Evolutionary conservation across 2,113 vertebrate genomes (phyloP), one percentile per base, ranked within the genome.

Genomic region (Antechinus stuartii): DNA sequence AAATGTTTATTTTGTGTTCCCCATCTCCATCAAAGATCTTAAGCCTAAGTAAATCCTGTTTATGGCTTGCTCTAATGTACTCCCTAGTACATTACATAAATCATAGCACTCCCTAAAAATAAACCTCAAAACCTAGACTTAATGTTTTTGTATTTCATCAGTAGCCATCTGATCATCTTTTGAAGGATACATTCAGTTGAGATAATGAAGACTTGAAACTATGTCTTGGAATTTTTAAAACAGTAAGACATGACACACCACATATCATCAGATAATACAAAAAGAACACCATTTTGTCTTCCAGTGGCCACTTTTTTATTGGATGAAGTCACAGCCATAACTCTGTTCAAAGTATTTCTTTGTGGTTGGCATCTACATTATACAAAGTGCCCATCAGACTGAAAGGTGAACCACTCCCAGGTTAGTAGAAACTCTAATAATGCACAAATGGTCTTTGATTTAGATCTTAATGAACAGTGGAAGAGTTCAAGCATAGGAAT

Each of bases 391-490:
- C 94, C 0, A 0, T 90, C 46, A 91, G 94, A 91, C 91, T 96
- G 57, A 27, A 42, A 96, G 94, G 94, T 84, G 54, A 7, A 50
- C 52, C 95, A 96, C 96, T 16, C 97, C 97, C 95, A 97, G 91
- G 35, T 93, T 84, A 94, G 91, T 54, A 16, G 47, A 91, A 76
- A 68, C 91, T 94, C 49, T 93, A 91, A 8, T 96, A 92, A 97
- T 96, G 96, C 95, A n/a, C 95, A 94, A 55, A 93, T 12, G 96
- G 91, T 47, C 96, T 98, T 98, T 98, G 96, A 98, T 97, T 97
- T 96, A 30, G 26, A 90, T 90, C 42, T 94, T 97, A 47, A 97
- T 97, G 94, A 90, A 95, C 96, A 89, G 57, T 68, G 95, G 26
- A 50, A 93, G 49, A 93, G 96, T 93, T 97, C 84, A 95, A 84